Base-by-base conservation (phyloP, 2,797 vertebrate species). In the Pagetopsis macropterus region DNA sequence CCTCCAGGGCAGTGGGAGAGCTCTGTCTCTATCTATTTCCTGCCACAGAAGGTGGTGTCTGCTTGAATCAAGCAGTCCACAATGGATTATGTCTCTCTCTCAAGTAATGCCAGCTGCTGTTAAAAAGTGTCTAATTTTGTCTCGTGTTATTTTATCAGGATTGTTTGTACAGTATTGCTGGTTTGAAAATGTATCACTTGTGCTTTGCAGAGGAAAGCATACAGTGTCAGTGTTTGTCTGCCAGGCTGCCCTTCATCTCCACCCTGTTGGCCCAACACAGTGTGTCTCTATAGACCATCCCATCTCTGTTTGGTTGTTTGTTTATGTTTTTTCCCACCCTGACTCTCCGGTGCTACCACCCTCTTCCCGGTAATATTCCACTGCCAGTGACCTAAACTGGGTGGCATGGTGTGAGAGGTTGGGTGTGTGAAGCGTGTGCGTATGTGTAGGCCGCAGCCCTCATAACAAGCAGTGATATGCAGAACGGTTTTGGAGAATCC, bases 11-110 rank as follows among this genome's bases (percentile, higher is more conserved):
- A 88, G 83, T 66, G 76, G 73, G 82, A 79, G 83, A 88, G 77
- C 81, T 84, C 81, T 86, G 91, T 89, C 89, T 90, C 88, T 84
- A 72, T 92, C 89, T 84, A 75, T 87, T 92, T 92, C 90, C 91
- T 89, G 90, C 88, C 83, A 76, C 75, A 76, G 87, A 87, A 65
- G 60, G 63, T 51, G 15, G 76, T 41, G 87, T 83, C 86, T 87
- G 72, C 72, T 73, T 43, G 65, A 75, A 70, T 86, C 85, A 70
- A 10, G 62, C 45, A 44, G 72, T 82, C 72, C 81, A 65, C 79
- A 65, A 83, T 88, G 87, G 84, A 87, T 89, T 83, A 77, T 54
- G 49, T 65, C 63, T 80, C 54, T 65, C 23, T 67, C 71, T 83
- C 75, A 88, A 89, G 79, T 82, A 65, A 72, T 83, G 70, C 87